A percentile compares a stretch with the other conserved stretches of the same genome.
These are phyloP conservation scores for Corynorhinus townsendii DNA, from an alignment of 2,113 vertebrate species.

Conservation along the genomic window DNA sequence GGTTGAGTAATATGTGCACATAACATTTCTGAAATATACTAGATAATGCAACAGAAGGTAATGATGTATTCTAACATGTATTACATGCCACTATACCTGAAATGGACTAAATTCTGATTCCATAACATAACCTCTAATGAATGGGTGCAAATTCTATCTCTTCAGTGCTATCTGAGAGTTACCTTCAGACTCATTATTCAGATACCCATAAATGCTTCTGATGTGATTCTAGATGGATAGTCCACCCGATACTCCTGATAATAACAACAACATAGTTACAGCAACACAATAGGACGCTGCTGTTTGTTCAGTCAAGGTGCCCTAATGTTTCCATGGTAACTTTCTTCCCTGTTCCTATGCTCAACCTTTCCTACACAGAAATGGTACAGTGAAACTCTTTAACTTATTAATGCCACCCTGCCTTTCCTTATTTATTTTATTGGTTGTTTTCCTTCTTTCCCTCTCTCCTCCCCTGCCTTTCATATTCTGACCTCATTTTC, in stretches of 20 bases:
- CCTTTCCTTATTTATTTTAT: not conserved
- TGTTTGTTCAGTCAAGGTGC: not conserved
- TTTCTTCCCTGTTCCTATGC: not conserved
- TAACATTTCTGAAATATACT: not conserved
- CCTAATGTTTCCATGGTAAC: not conserved
- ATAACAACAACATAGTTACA: not conserved
- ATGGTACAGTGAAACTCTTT: not conserved
- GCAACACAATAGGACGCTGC: not conserved
- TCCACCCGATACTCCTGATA: not conserved
- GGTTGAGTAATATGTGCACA: not conserved
- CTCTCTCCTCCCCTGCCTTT: not conserved
- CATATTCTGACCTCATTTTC: not conserved
- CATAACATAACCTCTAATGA: not conserved
- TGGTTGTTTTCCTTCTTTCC: not conserved
- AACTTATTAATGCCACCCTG: not conserved
- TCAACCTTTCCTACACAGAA: not conserved
- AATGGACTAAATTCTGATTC: not conserved
- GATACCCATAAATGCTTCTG: not conserved
- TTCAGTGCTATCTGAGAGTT: not conserved
- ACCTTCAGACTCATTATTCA: not conserved
- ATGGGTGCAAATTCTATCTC: not conserved
- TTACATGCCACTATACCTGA: not conserved
- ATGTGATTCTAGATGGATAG: not conserved
- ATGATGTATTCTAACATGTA: not conserved
- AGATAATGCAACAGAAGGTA: not conserved